Evolutionary conservation across 2,888 invertebrate species (phyloP), one percentile per base, ranked within the genome.

Genomic region (Stenodema calcarata): DNA sequence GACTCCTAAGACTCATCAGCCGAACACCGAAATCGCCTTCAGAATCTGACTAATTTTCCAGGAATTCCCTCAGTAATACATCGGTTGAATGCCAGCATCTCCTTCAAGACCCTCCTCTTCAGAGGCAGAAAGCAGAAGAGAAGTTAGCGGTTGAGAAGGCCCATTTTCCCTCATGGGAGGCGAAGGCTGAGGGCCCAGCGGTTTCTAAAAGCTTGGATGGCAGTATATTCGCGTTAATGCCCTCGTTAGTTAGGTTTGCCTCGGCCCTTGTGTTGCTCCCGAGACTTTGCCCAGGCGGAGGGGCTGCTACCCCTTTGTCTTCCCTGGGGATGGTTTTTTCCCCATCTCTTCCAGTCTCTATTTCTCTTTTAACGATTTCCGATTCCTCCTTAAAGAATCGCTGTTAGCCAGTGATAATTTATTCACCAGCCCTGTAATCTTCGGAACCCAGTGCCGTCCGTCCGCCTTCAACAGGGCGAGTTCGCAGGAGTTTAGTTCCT

Each of bases 211-310:
- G 50, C 80, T 44, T 30, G 80, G 80, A 80, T 54, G 54, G 80
- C 54, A 27, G 80, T 80, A 80, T 80, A 80, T 80, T 50, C 80
- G 54, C 12, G 80, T 80, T 80, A 80, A 80, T 80, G 80, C 80
- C 80, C 80, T 80, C 80, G 80, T 80, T 80, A 80, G 80, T 80
- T 80, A 50, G 30, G 47, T 30, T 35, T 76, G 44, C 78, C 47
- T 44, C 14, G 16, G 78, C 78, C 54, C 54, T 50, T 23, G 80
- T 80, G 80, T 80, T 80, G 80, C 80, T 80, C 44, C 44, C 30
- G 30, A 50, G 50, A 44, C 50, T 80, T 80, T 14, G 47, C 50
- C 47, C 12, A 35, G n/a, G 44, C n/a, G n/a, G n/a, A n/a, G n/a
- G 23, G 42, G 14, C 16, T 30, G 75, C n/a, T 75, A 35, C 42